Conservation (phyloP, 23 tunicate genomes). For the Trididemnum clinides region DNA sequence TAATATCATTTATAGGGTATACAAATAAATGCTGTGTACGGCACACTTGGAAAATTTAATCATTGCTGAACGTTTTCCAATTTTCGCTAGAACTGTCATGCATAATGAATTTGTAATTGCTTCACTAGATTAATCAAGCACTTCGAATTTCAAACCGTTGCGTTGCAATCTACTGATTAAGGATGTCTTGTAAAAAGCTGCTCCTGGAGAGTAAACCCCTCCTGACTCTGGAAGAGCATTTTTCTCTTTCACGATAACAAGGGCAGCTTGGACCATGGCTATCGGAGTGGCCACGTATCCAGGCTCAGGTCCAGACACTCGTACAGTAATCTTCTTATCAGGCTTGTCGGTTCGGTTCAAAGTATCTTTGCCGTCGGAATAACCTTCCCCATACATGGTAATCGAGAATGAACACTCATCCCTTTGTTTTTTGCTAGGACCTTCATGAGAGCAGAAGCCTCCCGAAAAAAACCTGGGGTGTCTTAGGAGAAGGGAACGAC, state of each 20-base stretch:
- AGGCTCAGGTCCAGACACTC: slow-evolving; percentile 83
- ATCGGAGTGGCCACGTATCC: slow-evolving; percentile 88
- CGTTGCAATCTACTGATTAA: slow-evolving; percentile 55
- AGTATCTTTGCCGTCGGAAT: slow-evolving; percentile 10
- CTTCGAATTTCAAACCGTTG: slow-evolving; percentile 66
- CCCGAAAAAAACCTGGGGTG: slow-evolving; percentile 82
- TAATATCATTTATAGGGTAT: too few relatives aligned
- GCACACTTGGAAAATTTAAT: too few relatives aligned
- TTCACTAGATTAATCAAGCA: slow-evolving; percentile 2
- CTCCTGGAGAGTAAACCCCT: slow-evolving; percentile 81
- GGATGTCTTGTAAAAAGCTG: slow-evolving; percentile 65
- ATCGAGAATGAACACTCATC: slow-evolving; percentile 53
- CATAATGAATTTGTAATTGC: background rate
- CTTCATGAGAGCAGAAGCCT: slow-evolving; percentile 73
- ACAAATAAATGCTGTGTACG: too few relatives aligned
- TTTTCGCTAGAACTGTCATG: background rate
- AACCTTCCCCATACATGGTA: slow-evolving; percentile 79
- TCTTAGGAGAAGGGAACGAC: slow-evolving; percentile 60
- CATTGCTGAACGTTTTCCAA: too few relatives aligned
- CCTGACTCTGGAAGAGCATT: slow-evolving; percentile 64
- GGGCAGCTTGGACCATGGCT: slow-evolving; percentile 67
- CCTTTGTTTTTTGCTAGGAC: slow-evolving; percentile 77
- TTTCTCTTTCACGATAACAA: slow-evolving; percentile 56
- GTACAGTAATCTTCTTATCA: slow-evolving; percentile 50
- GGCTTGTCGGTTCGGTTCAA: slow-evolving; percentile 13